phyloP scores from a whole-genome alignment of 30 jellyfish, hydroid and myxozoan species.

The Haliclystus octoradiatus region DNA sequence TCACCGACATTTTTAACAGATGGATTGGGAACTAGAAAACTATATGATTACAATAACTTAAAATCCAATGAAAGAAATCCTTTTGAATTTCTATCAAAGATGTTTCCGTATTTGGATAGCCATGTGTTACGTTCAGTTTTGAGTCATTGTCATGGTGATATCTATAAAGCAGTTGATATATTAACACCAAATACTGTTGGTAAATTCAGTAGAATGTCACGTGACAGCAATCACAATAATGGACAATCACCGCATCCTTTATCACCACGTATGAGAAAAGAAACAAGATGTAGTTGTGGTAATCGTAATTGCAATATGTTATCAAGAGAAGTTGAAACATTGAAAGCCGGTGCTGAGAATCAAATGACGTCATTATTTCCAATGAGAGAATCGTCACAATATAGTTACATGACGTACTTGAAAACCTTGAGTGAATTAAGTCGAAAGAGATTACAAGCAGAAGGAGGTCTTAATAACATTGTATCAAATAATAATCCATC shows the following conservation, averaged over 20 bases:
- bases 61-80: constrained; percentile 17
- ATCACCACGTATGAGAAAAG: not conserved
- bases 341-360: not conserved
- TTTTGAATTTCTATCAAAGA: constrained; percentile 38
- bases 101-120: constrained; percentile 56
- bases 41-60: not conserved
- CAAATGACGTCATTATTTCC: not conserved
- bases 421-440: not conserved
- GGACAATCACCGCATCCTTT: not conserved
- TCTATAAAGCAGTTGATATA: constrained; percentile 48
- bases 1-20: not conserved
- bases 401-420: not conserved
- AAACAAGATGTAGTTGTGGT: not conserved
- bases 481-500: too few species aligned
- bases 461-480: too few species aligned
- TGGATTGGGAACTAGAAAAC: not conserved
- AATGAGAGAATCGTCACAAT: not conserved
- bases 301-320: not conserved
- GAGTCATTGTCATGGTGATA: constrained; percentile 59
- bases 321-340: not conserved
- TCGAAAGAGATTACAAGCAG: not conserved
- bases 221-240: constrained; percentile 29
- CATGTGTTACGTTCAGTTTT: constrained; percentile 46
- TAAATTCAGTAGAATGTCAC: too few species aligned
- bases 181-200: constrained; percentile 56